Evolutionary conservation across 2,888 invertebrate genomes (phyloP).

Genomic region (Phoronis australis): DNA sequence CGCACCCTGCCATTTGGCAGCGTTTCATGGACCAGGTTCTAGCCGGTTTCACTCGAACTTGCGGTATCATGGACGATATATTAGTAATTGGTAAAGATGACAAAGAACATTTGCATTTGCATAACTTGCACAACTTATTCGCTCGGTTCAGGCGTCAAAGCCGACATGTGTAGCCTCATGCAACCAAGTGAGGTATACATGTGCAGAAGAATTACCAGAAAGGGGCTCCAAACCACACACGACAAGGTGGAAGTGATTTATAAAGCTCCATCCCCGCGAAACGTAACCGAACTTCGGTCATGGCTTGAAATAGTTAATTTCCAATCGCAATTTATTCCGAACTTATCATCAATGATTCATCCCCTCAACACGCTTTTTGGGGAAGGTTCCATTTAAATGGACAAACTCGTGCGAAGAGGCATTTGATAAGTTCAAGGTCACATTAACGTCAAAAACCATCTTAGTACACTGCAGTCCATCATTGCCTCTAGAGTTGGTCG

Average conservation of each 20-base stretch:
- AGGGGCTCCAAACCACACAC: background rate
- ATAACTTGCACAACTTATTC: background rate
- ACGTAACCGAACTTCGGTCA: background rate
- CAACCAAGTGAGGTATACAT: background rate
- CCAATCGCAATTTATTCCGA: background rate
- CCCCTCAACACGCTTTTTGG: background rate
- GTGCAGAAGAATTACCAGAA: background rate
- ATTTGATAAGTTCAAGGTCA: background rate
- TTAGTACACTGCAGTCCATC: constrained; percentile 7
- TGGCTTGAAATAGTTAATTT: too few relatives aligned
- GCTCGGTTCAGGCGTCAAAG: background rate
- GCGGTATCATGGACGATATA: background rate
- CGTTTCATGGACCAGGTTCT: background rate
- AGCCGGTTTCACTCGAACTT: background rate
- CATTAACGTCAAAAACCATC: constrained; percentile 3
- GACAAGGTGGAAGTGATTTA: background rate
- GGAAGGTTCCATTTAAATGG: too few relatives aligned
- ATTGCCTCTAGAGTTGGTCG: background rate
- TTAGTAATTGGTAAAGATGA: background rate
- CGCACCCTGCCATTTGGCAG: background rate
- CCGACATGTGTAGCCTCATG: background rate
- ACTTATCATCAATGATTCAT: too few relatives aligned
- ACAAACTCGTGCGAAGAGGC: background rate
- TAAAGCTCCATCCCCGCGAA: background rate
- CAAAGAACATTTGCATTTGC: background rate